A percentile compares a stretch with the other conserved stretches of the same genome.
These are phyloP conservation scores for Saguinus imperator DNA, from an alignment of 2,113 vertebrate genomes.

Conservation along the genomic window DNA sequence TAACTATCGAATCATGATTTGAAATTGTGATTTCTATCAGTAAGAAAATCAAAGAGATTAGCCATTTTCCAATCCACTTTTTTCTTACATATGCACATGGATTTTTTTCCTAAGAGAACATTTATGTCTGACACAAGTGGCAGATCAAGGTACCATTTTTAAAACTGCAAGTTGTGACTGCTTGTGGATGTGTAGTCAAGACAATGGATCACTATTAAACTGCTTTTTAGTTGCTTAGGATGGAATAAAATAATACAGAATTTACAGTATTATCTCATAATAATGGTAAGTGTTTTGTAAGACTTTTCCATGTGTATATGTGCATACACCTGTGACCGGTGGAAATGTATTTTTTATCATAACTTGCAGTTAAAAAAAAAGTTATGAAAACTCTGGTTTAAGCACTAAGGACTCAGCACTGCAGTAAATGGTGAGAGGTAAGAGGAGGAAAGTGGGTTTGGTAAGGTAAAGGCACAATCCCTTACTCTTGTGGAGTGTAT, in stretches of 20 bases:
- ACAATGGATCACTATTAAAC: neutral
- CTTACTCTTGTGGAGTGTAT: neutral
- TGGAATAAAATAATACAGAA: neutral
- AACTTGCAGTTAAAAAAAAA: neutral
- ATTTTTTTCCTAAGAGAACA: neutral
- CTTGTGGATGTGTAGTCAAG: neutral
- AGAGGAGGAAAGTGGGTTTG: neutral
- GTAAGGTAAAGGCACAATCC: neutral
- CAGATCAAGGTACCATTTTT: neutral
- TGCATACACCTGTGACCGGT: neutral
- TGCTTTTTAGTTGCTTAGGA: conserved; percentile 13
- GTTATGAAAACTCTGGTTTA: neutral
- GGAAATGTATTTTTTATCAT: neutral
- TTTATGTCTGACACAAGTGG: neutral
- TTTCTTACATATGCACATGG: neutral
- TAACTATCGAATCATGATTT: neutral
- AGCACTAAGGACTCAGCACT: neutral
- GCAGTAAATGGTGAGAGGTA: neutral
- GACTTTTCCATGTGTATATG: neutral
- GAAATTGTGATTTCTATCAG: neutral
- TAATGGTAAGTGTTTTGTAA: neutral
- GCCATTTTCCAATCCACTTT: neutral
- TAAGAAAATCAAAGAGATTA: neutral
- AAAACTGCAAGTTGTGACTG: neutral
- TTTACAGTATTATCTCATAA: neutral